Base-by-base conservation (phyloP, 64 coral and sea anemone species). In the Pocillopora damicornis region DNA sequence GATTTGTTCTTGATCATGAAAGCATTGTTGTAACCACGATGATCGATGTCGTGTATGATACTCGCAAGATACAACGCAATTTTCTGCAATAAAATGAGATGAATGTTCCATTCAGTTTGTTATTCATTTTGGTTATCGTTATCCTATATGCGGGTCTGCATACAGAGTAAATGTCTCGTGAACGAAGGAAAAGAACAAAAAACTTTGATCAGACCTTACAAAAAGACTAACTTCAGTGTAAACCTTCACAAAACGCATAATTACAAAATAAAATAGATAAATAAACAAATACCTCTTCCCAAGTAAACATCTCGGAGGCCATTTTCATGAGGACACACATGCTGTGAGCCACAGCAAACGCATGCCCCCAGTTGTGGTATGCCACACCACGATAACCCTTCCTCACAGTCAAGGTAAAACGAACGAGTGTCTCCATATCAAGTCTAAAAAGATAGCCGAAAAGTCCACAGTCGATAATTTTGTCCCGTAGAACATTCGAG, bases 291-390 rank as follows among this genome's bases (percentile, higher is more conserved):
- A 98, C 96, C 90, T 99, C 97, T n/a, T 89, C 69, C n/a, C 42
- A 84, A 13, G 97, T 90, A 89, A 95, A 88, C 14, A 76, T 23
- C 14, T 90, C 91, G 11, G 80, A 71, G 35, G 79, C 88, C 20
- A 74, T 74, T 57, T 73, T 85, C 56, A 95, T 85, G 65, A 99
- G 82, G 20, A 94, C 80, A n/a, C 72, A 92, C 42, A 99, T 76
- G 18, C 84, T 93, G 88, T 99, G 97, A 10, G 97, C 88, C 2
- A 99, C 97, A 36, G 97, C 88, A 79, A 99, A 99, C 7, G 93
- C 97, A 80, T 99, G 97, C 15, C 82, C 61, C 97, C 97, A 99
- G 83, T 94, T 94, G 58, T 99, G 97, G 75, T 99, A 99, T 2
- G 97, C 74, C 35, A 99, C 89, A 36, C 86, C 72, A 38, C 97